Evolutionary conservation across 1,140 invertebrate species (phyloP).

Genomic region (Grapholita molesta): DNA sequence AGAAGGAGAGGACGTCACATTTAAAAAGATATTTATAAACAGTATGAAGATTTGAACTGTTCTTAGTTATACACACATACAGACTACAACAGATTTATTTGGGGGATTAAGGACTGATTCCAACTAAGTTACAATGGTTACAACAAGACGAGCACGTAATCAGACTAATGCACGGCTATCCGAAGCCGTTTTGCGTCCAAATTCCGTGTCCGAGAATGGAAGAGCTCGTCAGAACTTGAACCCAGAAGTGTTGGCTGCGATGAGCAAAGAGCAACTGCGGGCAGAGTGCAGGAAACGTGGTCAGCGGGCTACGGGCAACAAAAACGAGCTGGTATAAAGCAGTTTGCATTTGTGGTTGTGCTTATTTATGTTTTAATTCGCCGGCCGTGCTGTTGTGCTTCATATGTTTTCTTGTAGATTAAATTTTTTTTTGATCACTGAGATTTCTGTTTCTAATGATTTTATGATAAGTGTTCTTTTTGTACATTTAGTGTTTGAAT

Average conservation of each 20-base stretch:
- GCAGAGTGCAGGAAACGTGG: constrained; percentile 80
- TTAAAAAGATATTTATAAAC: neutral
- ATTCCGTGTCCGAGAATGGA: constrained; percentile 64
- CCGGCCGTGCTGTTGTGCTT: constrained; percentile 54
- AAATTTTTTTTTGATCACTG: constrained; percentile 2
- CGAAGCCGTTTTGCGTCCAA: constrained; percentile 64
- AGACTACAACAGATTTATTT: neutral
- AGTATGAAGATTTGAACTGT: neutral
- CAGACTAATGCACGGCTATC: constrained; percentile 45
- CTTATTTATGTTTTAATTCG: constrained; percentile 48
- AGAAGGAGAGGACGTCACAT: neutral
- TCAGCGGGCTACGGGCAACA: constrained; percentile 80
- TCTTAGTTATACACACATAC: neutral
- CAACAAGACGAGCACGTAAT: constrained; percentile 64
- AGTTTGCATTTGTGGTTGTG: constrained; percentile 53
- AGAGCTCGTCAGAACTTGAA: constrained; percentile 62
- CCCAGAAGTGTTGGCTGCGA: constrained; percentile 72
- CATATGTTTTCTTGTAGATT: constrained; percentile 30
- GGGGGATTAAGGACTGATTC: neutral
- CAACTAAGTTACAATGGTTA: constrained; percentile 44
- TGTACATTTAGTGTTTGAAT: neutral
- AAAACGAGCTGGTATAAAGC: constrained; percentile 80
- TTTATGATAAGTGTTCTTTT: neutral
- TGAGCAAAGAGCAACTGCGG: constrained; percentile 81
- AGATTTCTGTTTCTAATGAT: constrained; percentile 4